Evolutionary conservation across 2,797 vertebrate species (phyloP).

Genomic region (Acipenser ruthenus): DNA sequence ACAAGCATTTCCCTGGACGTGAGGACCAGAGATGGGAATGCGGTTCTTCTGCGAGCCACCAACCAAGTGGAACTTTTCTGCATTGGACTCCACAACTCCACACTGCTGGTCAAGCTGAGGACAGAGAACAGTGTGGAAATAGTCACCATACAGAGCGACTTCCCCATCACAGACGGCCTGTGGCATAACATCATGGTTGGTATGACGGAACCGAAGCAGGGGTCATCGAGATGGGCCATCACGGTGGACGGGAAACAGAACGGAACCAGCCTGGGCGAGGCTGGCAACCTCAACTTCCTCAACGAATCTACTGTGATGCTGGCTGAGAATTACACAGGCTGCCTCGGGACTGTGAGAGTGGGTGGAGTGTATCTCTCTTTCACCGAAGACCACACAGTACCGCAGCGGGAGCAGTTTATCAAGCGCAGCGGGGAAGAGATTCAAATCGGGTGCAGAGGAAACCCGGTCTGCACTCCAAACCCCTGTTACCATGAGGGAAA

Average conservation of each 20-base stretch:
- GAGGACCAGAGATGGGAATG: slow-evolving; percentile 72
- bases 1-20: slow-evolving; percentile 65
- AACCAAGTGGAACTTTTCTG: slow-evolving; percentile 58
- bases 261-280: slow-evolving; percentile 40
- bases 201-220: slow-evolving; percentile 50
- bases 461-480: slow-evolving; percentile 58
- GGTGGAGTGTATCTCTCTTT: slow-evolving; percentile 78
- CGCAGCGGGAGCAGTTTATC: slow-evolving; percentile 58
- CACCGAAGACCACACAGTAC: slow-evolving; percentile 26
- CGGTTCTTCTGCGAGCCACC: slow-evolving; percentile 58
- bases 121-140: slow-evolving; percentile 56
- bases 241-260: slow-evolving; percentile 53
- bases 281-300: slow-evolving; percentile 71
- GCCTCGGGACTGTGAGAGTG: slow-evolving; percentile 72
- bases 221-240: slow-evolving; percentile 63
- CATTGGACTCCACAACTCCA: slow-evolving; percentile 69
- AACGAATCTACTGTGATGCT: slow-evolving; percentile 54
- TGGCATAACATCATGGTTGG: slow-evolving; percentile 74
- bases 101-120: slow-evolving; percentile 62
- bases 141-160: slow-evolving; percentile 51
- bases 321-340: slow-evolving; percentile 81
- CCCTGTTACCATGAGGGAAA: slow-evolving; percentile 71
- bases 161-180: slow-evolving; percentile 60
- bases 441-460: slow-evolving; percentile 64
- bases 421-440: slow-evolving; percentile 22